phyloP scores from a whole-genome alignment of 2,113 vertebrate species.

The Mixornis gularis region DNA sequence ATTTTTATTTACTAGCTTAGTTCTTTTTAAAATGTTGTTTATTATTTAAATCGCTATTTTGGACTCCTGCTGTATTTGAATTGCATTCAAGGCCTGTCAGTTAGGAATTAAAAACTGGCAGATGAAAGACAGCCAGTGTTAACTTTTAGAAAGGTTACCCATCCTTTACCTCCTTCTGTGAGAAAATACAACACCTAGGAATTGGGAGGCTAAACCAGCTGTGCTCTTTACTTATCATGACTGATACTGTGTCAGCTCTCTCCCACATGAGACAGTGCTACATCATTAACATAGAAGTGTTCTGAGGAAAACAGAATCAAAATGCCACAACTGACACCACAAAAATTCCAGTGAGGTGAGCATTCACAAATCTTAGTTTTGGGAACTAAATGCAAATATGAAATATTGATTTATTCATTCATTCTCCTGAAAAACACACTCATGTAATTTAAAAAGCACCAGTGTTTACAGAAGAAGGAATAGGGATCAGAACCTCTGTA shows the following conservation, averaged over 20 bases:
- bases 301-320: background rate
- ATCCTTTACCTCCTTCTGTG: background rate
- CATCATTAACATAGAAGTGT: background rate
- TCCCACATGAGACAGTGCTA: background rate
- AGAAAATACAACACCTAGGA: background rate
- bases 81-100: background rate
- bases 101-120: background rate
- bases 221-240: background rate
- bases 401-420: background rate
- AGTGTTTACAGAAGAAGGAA: background rate
- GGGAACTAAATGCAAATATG: background rate
- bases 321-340: background rate
- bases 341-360: background rate
- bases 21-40: background rate
- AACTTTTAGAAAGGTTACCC: background rate
- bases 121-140: background rate
- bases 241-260: background rate
- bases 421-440: background rate
- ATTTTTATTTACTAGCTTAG: background rate
- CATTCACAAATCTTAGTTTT: background rate
- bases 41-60: background rate
- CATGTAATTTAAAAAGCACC: background rate
- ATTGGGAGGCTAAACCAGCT: background rate
- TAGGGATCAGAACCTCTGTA: background rate
- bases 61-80: background rate